phyloP scores from a whole-genome alignment of 1,140 invertebrate species.

The Limonius californicus region DNA sequence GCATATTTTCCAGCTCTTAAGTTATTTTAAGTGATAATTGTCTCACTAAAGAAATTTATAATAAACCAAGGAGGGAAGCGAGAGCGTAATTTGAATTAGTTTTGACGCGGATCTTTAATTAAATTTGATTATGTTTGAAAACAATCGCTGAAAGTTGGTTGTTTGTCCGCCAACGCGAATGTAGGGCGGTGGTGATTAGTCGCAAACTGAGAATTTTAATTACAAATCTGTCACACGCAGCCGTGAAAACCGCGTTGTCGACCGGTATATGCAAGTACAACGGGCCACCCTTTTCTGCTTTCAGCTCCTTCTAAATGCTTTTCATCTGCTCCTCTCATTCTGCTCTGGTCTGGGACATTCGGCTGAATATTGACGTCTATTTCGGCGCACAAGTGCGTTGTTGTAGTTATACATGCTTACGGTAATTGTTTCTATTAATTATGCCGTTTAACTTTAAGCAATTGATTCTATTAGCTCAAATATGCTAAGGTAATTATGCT shows the following conservation, averaged over 20 bases:
- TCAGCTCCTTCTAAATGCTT: not conserved
- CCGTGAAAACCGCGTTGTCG: slow-evolving; percentile 21
- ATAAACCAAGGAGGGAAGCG: not conserved
- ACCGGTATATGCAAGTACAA: slow-evolving; percentile 8
- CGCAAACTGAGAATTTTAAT: slow-evolving; percentile 37
- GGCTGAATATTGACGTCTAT: not conserved
- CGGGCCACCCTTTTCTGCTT: not conserved
- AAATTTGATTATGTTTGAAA: slow-evolving; percentile 29
- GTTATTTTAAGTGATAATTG: not conserved
- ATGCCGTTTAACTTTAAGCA: no score
- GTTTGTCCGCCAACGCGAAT: slow-evolving; percentile 21
- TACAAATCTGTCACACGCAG: slow-evolving; percentile 45
- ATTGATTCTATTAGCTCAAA: no score
- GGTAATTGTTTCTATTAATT: no score
- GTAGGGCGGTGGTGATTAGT: slow-evolving; percentile 26
- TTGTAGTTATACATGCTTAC: no score
- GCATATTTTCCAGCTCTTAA: not conserved
- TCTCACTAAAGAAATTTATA: slow-evolving; percentile 7
- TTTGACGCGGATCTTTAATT: slow-evolving; percentile 25
- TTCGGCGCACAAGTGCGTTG: no score
- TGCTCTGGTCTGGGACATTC: not conserved
- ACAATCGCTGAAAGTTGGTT: slow-evolving; percentile 22
- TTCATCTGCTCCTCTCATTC: not conserved
- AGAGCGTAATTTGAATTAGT: slow-evolving; percentile 20
- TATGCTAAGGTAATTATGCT: no score